These are phyloP conservation scores for Drosophila flavopinicola DNA, from an alignment of 2,888 invertebrate species.

Conservation along the genomic window DNA sequence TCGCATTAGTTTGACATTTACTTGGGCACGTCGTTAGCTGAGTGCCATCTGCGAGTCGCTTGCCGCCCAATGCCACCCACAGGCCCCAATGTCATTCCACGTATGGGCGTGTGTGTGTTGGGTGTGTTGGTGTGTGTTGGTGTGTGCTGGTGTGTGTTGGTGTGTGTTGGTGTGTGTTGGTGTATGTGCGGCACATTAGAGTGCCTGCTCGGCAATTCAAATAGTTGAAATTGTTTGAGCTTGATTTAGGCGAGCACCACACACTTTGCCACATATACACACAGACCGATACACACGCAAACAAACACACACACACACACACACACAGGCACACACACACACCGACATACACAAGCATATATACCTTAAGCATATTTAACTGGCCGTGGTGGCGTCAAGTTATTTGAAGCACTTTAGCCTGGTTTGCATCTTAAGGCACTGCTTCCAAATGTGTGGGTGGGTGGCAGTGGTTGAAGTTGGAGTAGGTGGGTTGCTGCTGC, in stretches of 20 bases:
- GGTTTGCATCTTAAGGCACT: constrained; percentile 44
- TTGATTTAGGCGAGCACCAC: constrained; percentile 69
- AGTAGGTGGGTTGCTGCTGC: not conserved
- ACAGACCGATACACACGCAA: constrained; percentile 5
- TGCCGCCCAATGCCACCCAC: constrained; percentile 4
- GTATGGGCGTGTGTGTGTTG: constrained; percentile 12
- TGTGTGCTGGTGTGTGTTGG: constrained; percentile 6
- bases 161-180: constrained; percentile 10
- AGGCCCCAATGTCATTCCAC: constrained; percentile 1
- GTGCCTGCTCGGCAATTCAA: constrained; percentile 72
- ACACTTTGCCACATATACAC: constrained; percentile 29
- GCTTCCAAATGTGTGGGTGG: constrained; percentile 2
- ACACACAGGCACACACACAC: constrained; percentile 4
- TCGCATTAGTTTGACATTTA: constrained; percentile 79
- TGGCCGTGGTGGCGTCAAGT: constrained; percentile 60
- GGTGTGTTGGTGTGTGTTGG: constrained; percentile 5
- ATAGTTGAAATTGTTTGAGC: constrained; percentile 77
- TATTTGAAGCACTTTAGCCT: constrained; percentile 75
- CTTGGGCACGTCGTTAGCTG: constrained; percentile 76
- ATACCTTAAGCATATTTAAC: constrained; percentile 36
- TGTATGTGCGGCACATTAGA: constrained; percentile 46
- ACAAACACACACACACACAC: not conserved
- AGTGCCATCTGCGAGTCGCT: constrained; percentile 55
- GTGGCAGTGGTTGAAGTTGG: not conserved
- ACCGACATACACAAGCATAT: not conserved